phyloP scores from a whole-genome alignment of 2,888 invertebrate species.

The Polyommatus iphigenia region DNA sequence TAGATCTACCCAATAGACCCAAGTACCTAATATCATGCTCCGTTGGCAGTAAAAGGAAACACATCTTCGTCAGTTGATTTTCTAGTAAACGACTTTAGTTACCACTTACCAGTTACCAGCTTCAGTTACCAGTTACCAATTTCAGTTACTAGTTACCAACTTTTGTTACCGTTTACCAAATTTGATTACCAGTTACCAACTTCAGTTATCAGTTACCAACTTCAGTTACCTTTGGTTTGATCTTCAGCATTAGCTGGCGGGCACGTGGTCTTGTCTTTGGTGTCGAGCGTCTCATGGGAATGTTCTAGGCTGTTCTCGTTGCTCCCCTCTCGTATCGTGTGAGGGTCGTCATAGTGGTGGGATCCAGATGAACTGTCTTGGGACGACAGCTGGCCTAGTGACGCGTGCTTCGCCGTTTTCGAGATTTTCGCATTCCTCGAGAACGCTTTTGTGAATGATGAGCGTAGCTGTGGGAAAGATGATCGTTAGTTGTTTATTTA shows the following conservation, averaged over 20 bases:
- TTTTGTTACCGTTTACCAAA: no score
- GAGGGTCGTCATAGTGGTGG: conserved; percentile 76
- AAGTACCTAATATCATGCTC: no score
- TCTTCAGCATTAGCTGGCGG: conserved; percentile 62
- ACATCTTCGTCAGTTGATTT: no score
- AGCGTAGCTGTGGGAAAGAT: conserved; percentile 83
- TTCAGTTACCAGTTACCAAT: no score
- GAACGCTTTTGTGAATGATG: conserved; percentile 98
- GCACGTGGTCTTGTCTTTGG: conserved; percentile 60
- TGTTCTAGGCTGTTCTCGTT: conserved; percentile 78
- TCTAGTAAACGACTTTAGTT: no score
- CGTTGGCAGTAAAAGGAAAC: no score
- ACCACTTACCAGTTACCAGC: no score
- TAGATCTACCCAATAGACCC: no score
- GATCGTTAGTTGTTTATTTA: neutral
- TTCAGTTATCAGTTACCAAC: no score
- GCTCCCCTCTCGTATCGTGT: conserved; percentile 75
- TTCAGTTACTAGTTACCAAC: no score
- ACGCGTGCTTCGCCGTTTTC: conserved; percentile 82
- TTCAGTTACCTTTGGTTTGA: conserved; percentile 67
- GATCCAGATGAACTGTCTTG: conserved; percentile 75
- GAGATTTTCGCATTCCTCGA: conserved; percentile 90
- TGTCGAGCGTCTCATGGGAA: conserved; percentile 71
- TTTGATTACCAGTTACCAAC: no score
- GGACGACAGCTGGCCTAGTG: conserved; percentile 76